phyloP scores from a whole-genome alignment of 1,140 invertebrate genomes.

The Ooceraea biroi region DNA sequence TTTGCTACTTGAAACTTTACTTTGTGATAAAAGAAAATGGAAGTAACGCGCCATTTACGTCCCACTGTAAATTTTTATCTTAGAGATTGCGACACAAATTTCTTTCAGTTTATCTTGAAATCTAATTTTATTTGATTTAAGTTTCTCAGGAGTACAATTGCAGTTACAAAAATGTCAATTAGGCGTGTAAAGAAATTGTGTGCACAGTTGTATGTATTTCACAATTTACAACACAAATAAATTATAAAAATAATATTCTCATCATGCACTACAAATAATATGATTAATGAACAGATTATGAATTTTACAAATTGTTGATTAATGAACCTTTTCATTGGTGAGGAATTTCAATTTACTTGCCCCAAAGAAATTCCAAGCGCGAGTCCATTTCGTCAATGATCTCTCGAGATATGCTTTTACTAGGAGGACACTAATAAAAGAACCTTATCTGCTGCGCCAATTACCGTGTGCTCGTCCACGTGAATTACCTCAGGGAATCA shows the following conservation, averaged over 20 bases:
- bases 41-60: slow-evolving; percentile 3
- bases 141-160: not conserved
- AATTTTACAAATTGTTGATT: slow-evolving; percentile 3
- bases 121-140: slow-evolving; percentile 14
- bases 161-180: not conserved
- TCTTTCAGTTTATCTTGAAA: not conserved
- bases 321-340: not conserved
- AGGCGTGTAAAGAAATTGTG: not conserved
- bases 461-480: not conserved
- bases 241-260: not conserved
- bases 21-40: not conserved
- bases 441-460: slow-evolving; percentile 14
- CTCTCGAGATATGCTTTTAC: not conserved
- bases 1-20: slow-evolving; percentile 26
- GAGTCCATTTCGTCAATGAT: not conserved
- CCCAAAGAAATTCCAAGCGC: not conserved
- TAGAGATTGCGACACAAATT: not conserved
- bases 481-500: slow-evolving; percentile 15
- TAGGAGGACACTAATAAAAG: slow-evolving; percentile 5
- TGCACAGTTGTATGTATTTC: not conserved
- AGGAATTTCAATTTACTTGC: slow-evolving; percentile 23
- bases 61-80: not conserved
- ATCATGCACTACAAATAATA: not conserved
- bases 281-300: not conserved
- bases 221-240: not conserved